phyloP scores from a whole-genome alignment of 2,113 vertebrate species.

The Pelvicachromis taeniatus region DNA sequence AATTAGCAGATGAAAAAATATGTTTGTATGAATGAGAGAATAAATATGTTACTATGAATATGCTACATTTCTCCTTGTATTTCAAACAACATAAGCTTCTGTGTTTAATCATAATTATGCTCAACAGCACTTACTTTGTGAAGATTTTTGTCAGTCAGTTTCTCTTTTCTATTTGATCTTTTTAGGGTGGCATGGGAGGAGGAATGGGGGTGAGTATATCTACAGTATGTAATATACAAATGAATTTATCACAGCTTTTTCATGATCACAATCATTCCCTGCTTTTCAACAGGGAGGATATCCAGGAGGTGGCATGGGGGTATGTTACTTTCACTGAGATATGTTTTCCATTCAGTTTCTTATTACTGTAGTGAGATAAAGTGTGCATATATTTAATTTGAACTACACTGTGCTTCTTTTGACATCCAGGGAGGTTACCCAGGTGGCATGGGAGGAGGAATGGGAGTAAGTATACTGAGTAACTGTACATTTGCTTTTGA shows the following conservation, averaged over 20 bases:
- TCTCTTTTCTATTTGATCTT: neutral
- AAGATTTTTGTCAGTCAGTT: neutral
- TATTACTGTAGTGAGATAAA: neutral
- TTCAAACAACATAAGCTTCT: neutral
- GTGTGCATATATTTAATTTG: neutral
- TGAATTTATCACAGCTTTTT: neutral
- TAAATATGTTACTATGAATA: neutral
- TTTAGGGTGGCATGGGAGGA: conserved; percentile 40
- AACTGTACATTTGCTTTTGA: accelerated
- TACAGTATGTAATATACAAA: neutral
- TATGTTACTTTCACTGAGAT: accelerated
- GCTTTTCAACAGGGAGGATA: conserved; percentile 38
- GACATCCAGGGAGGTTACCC: neutral
- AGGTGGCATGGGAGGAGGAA: conserved; percentile 11
- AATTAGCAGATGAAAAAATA: neutral
- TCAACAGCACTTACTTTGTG: neutral
- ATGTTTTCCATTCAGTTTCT: neutral
- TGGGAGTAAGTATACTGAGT: neutral
- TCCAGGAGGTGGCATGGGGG: conserved; percentile 36
- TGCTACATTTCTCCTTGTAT: neutral
- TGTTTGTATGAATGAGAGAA: neutral
- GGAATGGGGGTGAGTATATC: conserved; percentile 14
- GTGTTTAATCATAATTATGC: neutral
- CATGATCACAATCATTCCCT: neutral
- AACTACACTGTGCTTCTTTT: neutral